Conservation (phyloP, 2,797 vertebrate species). For the Florisuga fusca region DNA sequence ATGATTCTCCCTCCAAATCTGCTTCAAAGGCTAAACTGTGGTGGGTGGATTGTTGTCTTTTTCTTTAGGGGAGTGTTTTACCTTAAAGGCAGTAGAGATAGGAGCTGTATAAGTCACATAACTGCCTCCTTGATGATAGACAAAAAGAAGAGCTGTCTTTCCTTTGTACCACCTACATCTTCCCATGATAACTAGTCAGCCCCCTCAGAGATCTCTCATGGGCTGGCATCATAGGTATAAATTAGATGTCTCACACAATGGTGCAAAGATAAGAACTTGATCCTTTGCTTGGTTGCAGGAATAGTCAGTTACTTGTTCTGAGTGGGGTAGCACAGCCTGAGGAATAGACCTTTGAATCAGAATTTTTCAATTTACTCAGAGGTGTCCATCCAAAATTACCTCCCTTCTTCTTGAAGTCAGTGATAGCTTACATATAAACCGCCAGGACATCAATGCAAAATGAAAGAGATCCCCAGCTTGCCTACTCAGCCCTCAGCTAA, state of each 20-base stretch:
- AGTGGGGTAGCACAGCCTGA: background rate
- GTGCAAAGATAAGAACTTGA: background rate
- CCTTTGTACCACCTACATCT: background rate
- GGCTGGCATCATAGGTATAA: background rate
- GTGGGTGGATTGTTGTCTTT: background rate
- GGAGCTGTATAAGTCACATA: background rate
- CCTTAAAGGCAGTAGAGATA: background rate
- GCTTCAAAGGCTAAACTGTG: background rate
- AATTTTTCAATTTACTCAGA: background rate
- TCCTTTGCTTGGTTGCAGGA: background rate
- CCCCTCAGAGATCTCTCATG: background rate
- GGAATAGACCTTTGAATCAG: background rate
- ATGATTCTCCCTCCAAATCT: background rate
- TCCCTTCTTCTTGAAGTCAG: background rate
- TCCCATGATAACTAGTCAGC: background rate
- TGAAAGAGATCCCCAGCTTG: background rate
- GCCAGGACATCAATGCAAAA: background rate
- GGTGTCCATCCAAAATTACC: background rate
- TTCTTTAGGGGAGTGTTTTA: background rate
- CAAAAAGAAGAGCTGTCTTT: background rate
- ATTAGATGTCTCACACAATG: background rate
- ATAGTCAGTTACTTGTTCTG: background rate
- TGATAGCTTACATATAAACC: background rate
- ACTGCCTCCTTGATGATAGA: background rate
- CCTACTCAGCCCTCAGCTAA: background rate